Base-by-base conservation (phyloP, 2,113 vertebrate genomes). In the Chelonoidis abingdonii region DNA sequence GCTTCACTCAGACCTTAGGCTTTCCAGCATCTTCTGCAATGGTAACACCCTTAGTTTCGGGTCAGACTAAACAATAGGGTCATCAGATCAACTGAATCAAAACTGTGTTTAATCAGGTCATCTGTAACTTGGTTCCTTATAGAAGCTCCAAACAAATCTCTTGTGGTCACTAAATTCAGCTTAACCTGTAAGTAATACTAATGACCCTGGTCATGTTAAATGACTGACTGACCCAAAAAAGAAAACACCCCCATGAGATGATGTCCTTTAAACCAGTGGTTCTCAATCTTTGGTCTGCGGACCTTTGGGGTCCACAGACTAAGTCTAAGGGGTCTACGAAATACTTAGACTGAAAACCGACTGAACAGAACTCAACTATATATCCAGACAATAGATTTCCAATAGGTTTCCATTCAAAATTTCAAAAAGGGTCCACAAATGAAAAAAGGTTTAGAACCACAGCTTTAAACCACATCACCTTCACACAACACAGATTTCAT, bases 161-260 rank as follows among this genome's bases (percentile, higher is more conserved):
- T 78, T n/a, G 50, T 21, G 38, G 1, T 38, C 35, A 19, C 62
- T 86, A 1, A 4, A 0, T 80, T 4, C 29, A 75, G 50, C 3
- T 31, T 31, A 47, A 4, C 4, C 27, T 89, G 35, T n/a, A 69
- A 93, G 81, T 24, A 38, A 27, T 1, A 29, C 11, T 87, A 35
- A 8, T 44, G 81, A 56, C 89, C 3, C 1, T 38, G 5, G 6
- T 0, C 27, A 1, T 35, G 75, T 24, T 27, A 47, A 76, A 76
- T 76, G 75, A 27, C 75, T 76, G 22, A 24, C 22, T 76, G 24
- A 38, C 86, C 27, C 47, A 25, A 17, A 16, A 44, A 29, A 53
- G 10, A 49, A 78, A 41, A 41, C 5, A 6, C 29, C 44, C 24
- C 1, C 0, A 2, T 52, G 53, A 57, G 22, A 38, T 35, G 27